A percentile compares a stretch with the other conserved stretches of the same genome.
These are phyloP conservation scores for Sturmia bella DNA, from an alignment of 2,888 invertebrate species.

Conservation along the genomic window DNA sequence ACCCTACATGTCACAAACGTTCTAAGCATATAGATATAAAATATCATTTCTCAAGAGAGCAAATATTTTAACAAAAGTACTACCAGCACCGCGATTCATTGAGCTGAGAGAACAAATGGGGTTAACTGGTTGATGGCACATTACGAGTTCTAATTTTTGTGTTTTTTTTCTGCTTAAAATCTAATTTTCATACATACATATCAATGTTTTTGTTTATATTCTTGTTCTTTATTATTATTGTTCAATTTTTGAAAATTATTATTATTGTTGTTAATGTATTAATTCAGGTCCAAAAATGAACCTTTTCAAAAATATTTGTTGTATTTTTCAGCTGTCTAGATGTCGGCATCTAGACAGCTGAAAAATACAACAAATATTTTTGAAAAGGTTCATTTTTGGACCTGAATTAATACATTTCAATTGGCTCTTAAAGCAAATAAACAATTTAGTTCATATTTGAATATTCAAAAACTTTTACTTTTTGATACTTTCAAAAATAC, in stretches of 20 bases:
- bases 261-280: neutral
- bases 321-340: too few species aligned
- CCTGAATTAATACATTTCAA: neutral
- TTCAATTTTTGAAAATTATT: neutral
- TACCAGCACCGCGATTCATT: neutral
- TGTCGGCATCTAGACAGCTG: too few species aligned
- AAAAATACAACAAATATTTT: too few species aligned
- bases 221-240: neutral
- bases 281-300: too few species aligned
- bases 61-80: constrained; percentile 53
- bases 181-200: neutral
- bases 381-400: too few species aligned
- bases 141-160: too few species aligned
- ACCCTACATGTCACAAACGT: constrained; percentile 65
- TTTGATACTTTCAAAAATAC: too few species aligned
- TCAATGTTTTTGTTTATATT: neutral
- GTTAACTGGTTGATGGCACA: neutral
- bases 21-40: constrained; percentile 70
- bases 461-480: too few species aligned
- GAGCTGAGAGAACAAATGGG: neutral
- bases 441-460: too few species aligned
- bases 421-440: too few species aligned
- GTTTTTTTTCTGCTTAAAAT: too few species aligned
- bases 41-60: constrained; percentile 69
- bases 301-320: too few species aligned